These are phyloP conservation scores for Pachyuromys duprasi DNA, from an alignment of 2,797 vertebrate species.

Conservation along the genomic window DNA sequence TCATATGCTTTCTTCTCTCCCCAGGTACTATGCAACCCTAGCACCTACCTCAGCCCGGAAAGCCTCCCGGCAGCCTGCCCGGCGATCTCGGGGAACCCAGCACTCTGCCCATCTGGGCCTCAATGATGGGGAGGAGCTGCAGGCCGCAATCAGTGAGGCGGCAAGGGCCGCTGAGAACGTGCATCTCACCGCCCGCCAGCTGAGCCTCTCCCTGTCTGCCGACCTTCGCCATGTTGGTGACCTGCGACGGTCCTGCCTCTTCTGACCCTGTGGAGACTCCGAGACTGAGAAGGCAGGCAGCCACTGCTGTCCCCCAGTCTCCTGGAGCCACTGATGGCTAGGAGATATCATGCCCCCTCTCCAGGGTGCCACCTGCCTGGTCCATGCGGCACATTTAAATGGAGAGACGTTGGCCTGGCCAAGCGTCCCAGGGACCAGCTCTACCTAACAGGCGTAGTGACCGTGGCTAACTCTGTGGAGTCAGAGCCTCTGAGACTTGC, in stretches of 20 bases:
- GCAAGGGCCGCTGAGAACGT: conserved; percentile 89
- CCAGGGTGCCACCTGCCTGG: not conserved
- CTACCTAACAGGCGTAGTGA: not conserved
- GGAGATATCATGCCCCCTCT: fast-evolving
- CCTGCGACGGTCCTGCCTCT: conserved; percentile 88
- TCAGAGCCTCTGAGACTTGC: not conserved
- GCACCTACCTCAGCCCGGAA: conserved; percentile 83
- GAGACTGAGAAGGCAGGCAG: not conserved
- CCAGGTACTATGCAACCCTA: conserved; percentile 82
- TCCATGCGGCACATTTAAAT: not conserved
- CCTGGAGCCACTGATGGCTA: not conserved
- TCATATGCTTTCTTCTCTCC: fast-evolving
- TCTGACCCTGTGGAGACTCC: conserved; percentile 80
- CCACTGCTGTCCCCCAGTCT: not conserved
- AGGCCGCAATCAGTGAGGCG: conserved; percentile 88
- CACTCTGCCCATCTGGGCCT: conserved; percentile 76
- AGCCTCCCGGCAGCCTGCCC: fast-evolving
- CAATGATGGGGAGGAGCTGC: conserved; percentile 79
- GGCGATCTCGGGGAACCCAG: not conserved
- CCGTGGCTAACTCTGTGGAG: not conserved
- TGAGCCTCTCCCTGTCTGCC: conserved; percentile 87
- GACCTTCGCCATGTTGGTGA: conserved; percentile 86
- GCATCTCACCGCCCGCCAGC: conserved; percentile 86
- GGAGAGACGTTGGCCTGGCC: not conserved
- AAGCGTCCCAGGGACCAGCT: not conserved